Percentiles rank a stretch among this genome's conserved stretches.
phyloP scores from a whole-genome alignment of 2,797 vertebrate species.

The Nyctalus aviator region DNA sequence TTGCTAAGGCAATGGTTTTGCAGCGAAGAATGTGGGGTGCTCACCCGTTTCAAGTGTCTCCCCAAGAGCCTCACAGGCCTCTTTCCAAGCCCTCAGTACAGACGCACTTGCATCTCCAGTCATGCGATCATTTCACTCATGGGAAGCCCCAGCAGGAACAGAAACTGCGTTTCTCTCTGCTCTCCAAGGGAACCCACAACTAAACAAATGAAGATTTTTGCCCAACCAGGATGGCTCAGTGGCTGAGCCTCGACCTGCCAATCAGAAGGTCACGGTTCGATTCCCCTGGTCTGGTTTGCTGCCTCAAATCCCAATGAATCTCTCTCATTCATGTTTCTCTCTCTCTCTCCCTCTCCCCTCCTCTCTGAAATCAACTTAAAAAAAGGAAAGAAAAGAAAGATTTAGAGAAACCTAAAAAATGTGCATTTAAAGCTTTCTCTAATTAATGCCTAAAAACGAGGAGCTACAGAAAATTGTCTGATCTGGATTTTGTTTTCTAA shows the following conservation, averaged over 20 bases:
- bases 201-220: background rate
- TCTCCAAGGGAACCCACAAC: background rate
- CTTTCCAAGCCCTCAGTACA: background rate
- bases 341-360: too few species aligned
- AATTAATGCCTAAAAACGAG: background rate
- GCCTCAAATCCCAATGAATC: too few species aligned
- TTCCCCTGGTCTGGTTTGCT: too few species aligned
- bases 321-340: too few species aligned
- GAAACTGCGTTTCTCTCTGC: background rate
- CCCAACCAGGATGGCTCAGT: too few species aligned
- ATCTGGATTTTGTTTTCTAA: slow-evolving; percentile 35
- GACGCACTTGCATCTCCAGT: background rate
- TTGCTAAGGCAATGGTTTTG: background rate
- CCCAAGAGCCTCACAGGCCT: background rate
- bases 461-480: background rate
- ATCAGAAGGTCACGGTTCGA: too few species aligned
- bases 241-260: too few species aligned
- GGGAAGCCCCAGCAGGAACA: background rate
- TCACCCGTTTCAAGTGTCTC: background rate
- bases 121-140: rapidly evolving
- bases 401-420: background rate
- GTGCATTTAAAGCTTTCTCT: background rate
- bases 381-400: background rate
- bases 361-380: too few species aligned
- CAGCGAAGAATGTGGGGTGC: background rate